Base-by-base conservation (phyloP, 1,140 invertebrate species). In the Atta texana region DNA sequence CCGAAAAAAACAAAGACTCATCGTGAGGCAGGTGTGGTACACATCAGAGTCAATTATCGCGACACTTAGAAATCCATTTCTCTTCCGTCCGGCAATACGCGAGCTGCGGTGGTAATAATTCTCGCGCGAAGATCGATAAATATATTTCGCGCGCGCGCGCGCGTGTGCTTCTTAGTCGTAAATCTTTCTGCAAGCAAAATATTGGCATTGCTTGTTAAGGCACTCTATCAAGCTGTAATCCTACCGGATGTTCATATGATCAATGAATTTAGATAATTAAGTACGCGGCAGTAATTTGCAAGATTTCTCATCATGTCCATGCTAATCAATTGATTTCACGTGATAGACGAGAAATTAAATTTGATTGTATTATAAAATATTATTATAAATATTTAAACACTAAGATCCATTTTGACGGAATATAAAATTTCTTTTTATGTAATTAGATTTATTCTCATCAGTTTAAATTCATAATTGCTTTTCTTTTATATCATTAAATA, bases 51-150 rank as follows among this genome's bases (percentile, higher is more conserved):
- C 68, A 81, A 87, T 87, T 87, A 80, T 72, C 49, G 51, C 24
- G 24, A 10, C 51, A 39, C 75, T 80, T 68, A 66, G 51, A 66
- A 64, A 87, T 74, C 74, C 66, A 87, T 80, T 88, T 86, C 66
- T 80, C 84, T 66, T 49, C 14, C 14, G 18, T 24, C 51, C 12
- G 28, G 44, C 55, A 51, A 51, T 51, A 34, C 14, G 14, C 69
- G 44, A 68, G n/a, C 39, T 85, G 21, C 59, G 49, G 18, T 24
- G 2, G 28, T 77, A 74, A 88, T 88, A 87, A 87, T 87, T 88
- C 77, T 68, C 44, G 57, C 0, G 12, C 34, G 44, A 87, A 64
- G 55, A 84, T 88, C 87, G 39, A 88, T 87, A 87, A 76, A 84
- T 84, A 74, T 44, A 71, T 80, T 51, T 66, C 18, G n/a, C 74